Evolutionary conservation across 2,797 vertebrate genomes (phyloP), one percentile per base, ranked within the genome.

Genomic region (Platalea minor): DNA sequence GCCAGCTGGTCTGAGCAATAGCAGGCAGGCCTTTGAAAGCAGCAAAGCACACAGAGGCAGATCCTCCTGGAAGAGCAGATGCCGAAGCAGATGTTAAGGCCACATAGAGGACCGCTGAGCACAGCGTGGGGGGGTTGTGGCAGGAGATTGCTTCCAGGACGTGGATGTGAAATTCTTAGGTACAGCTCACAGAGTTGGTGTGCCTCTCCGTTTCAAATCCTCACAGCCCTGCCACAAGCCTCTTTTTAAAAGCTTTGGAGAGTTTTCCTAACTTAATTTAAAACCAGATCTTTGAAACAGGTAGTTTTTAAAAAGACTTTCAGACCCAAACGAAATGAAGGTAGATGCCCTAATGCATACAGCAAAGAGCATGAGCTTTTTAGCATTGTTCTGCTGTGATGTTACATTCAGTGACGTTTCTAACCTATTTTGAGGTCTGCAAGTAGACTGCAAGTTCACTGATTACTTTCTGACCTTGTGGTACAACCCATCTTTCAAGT

Each of bases 71-170:
- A 68, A 75, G 60, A 85, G 16, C 89, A 91, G 75, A 85, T 75
- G 82, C 72, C 0, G 1, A 67, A 76, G 72, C 75, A 95, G 78
- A 89, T 92, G 89, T 74, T 85, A 80, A 77, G 56, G 78, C 59
- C 25, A 11, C 50, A 31, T 11, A 0, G 4, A 85, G 72, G 78
- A 78, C 48, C 3, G 0, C 45, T 28, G 60, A 39, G 50, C 1
- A 9, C 68, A 25, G 64, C 0, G 0, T 7, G 35, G 20, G 1
- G 2, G 19, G 4, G 14, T 19, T 78, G 35, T 65, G 67, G 33
- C 39, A 64, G 45, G 72, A 87, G 75, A n/a, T 45, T 48, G 8
- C 79, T 91, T 83, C 76, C 72, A 77, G 73, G 56, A 39, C 0
- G 1, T 8, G 7, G 48, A 54, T 16, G 50, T 61, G 80, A 86